Evolutionary conservation across 1,140 invertebrate genomes (phyloP).

Genomic region (Ectropis grisescens): DNA sequence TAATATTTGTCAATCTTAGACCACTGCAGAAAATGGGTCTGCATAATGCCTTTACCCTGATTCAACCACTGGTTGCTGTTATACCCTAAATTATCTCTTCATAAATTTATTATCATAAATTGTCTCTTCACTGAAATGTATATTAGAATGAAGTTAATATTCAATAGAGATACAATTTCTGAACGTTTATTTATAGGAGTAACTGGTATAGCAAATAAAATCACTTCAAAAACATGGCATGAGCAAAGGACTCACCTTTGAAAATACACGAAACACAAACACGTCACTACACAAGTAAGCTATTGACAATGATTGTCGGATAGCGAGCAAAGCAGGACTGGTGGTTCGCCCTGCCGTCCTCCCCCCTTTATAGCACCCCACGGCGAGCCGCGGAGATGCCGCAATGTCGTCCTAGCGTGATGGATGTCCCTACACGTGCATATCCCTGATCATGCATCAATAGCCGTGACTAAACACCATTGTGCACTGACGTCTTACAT

Average conservation of each 20-base stretch:
- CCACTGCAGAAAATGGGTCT: too few species aligned
- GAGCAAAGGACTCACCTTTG: slow-evolving; percentile 30
- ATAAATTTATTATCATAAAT: too few species aligned
- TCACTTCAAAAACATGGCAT: too few species aligned
- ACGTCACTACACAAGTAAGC: slow-evolving; percentile 28
- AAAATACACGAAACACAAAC: slow-evolving; percentile 15
- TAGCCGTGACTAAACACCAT: slow-evolving; percentile 22
- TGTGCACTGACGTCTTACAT: slow-evolving; percentile 1
- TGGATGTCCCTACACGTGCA: slow-evolving; percentile 24
- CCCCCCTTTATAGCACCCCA: slow-evolving; percentile 46
- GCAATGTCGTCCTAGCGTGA: slow-evolving; percentile 41
- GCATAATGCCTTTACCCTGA: too few species aligned
- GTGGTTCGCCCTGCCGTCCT: slow-evolving; percentile 33
- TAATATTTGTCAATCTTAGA: too few species aligned
- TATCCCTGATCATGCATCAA: slow-evolving; percentile 14
- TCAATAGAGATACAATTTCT: too few species aligned
- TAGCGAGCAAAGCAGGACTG: slow-evolving; percentile 34
- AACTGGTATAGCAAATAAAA: too few species aligned
- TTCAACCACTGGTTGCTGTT: too few species aligned
- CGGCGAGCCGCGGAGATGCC: slow-evolving; percentile 35
- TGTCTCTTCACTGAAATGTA: too few species aligned
- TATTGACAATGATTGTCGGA: slow-evolving; percentile 22
- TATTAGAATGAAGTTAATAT: too few species aligned
- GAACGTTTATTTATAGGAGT: too few species aligned
- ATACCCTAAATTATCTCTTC: too few species aligned